Evolutionary conservation across 2,888 invertebrate genomes (phyloP).

Genomic region (Acleris sparsana): DNA sequence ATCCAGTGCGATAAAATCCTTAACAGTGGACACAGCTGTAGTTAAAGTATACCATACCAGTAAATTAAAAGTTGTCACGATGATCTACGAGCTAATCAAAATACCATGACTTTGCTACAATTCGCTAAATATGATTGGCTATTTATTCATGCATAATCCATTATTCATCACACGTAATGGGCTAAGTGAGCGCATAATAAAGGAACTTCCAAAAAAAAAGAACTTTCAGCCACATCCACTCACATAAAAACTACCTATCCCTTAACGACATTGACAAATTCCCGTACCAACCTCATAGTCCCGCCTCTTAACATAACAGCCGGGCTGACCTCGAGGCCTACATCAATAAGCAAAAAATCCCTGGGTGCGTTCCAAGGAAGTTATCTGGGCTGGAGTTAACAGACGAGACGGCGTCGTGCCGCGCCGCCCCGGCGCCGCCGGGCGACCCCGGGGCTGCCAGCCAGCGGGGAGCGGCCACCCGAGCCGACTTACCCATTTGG

Average conservation of each 20-base stretch:
- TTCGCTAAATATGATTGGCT: no score
- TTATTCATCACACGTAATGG: no score
- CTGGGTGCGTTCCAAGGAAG: constrained; percentile 76
- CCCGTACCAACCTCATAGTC: constrained; percentile 66
- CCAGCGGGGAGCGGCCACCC: constrained; percentile 27
- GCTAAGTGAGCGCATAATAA: no score
- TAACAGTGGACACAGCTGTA: no score
- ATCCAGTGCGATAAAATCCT: no score
- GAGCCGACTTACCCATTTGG: no score
- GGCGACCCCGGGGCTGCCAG: constrained; percentile 38
- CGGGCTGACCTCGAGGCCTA: constrained; percentile 74
- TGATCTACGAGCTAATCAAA: no score
- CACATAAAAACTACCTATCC: constrained; percentile 53
- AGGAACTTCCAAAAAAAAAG: neutral
- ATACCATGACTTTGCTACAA: no score
- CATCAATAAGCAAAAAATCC: constrained; percentile 73
- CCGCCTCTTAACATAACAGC: constrained; percentile 75
- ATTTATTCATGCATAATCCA: no score
- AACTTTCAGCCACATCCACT: constrained; percentile 44
- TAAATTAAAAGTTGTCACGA: no score
- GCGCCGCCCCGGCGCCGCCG: constrained; percentile 64
- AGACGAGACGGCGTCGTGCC: constrained; percentile 79
- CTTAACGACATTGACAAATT: constrained; percentile 73
- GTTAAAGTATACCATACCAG: no score
- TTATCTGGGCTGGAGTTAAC: constrained; percentile 57